phyloP scores from a whole-genome alignment of 2,888 invertebrate species.

The Deilephila porcellus region DNA sequence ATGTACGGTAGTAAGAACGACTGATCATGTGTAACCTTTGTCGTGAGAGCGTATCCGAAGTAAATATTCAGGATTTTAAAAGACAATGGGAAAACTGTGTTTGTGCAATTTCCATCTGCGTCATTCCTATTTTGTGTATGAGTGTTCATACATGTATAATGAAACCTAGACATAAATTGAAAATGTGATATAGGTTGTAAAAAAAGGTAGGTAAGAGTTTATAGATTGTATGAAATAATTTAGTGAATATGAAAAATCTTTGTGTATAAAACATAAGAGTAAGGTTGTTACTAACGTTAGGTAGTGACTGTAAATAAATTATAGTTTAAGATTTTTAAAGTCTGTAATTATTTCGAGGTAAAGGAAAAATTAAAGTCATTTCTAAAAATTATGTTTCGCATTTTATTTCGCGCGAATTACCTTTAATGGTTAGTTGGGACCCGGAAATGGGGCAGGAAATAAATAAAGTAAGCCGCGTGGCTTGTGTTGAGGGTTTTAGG shows the following conservation, averaged over 20 bases:
- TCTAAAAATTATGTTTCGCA: constrained; percentile 63
- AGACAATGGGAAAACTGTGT: constrained; percentile 18
- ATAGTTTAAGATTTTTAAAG: constrained; percentile 82
- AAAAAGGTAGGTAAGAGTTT: constrained; percentile 73
- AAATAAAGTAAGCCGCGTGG: not conserved
- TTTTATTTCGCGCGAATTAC: constrained; percentile 32
- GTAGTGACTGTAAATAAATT: constrained; percentile 78
- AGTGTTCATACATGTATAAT: constrained; percentile 31
- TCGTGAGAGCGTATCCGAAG: not conserved
- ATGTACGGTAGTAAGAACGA: constrained; percentile 49
- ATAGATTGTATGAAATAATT: constrained; percentile 67
- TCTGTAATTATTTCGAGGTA: constrained; percentile 81
- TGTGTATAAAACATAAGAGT: constrained; percentile 66
- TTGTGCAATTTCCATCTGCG: constrained; percentile 19
- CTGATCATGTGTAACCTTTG: constrained; percentile 37
- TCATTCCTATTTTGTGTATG: constrained; percentile 23
- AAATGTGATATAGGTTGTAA: constrained; percentile 85
- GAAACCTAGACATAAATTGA: constrained; percentile 73
- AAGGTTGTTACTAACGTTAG: constrained; percentile 68
- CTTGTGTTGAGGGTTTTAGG: not conserved
- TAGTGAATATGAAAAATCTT: constrained; percentile 48
- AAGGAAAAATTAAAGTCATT: constrained; percentile 80
- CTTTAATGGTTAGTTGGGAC: not conserved
- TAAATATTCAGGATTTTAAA: constrained; percentile 1
- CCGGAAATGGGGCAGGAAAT: not conserved